Evolutionary conservation across 2,113 vertebrate genomes (phyloP).

Genomic region (Holacanthus passer): DNA sequence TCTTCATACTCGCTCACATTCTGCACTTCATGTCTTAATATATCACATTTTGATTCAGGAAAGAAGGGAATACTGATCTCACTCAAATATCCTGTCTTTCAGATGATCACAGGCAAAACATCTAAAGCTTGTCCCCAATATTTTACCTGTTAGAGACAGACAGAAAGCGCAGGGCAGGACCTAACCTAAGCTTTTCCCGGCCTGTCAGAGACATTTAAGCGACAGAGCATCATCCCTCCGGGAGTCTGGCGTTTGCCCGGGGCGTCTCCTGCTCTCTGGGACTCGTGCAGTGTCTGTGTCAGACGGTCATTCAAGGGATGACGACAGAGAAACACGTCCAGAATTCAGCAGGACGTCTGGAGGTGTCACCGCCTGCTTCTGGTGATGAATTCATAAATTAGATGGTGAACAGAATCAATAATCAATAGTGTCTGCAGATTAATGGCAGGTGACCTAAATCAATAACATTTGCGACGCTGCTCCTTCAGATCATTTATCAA

Average conservation of each 20-base stretch:
- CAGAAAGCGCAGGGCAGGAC: not conserved
- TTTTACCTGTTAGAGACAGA: not conserved
- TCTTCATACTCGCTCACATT: not conserved
- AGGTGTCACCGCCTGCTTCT: conserved; percentile 1
- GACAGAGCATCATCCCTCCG: conserved; percentile 9
- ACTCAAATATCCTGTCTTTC: not conserved
- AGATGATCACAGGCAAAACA: not conserved
- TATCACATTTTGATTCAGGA: not conserved
- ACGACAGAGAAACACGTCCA: not conserved
- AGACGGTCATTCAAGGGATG: not conserved
- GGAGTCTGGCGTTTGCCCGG: conserved; percentile 18
- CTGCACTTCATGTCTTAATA: not conserved
- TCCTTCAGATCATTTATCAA: not conserved
- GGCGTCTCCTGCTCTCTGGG: conserved; percentile 23
- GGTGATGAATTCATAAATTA: not conserved
- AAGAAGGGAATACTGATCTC: not conserved
- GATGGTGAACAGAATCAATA: not conserved
- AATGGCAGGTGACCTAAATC: not conserved
- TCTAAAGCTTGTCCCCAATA: not conserved
- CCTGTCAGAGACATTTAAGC: conserved; percentile 46
- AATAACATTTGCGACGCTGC: not conserved
- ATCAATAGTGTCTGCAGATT: not conserved
- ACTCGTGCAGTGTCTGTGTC: conserved; percentile 28
- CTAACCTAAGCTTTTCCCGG: conserved; percentile 6
- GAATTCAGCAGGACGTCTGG: not conserved